These are phyloP conservation scores for Zeuzera pyrina DNA, from an alignment of 2,888 invertebrate genomes.

Conservation along the genomic window DNA sequence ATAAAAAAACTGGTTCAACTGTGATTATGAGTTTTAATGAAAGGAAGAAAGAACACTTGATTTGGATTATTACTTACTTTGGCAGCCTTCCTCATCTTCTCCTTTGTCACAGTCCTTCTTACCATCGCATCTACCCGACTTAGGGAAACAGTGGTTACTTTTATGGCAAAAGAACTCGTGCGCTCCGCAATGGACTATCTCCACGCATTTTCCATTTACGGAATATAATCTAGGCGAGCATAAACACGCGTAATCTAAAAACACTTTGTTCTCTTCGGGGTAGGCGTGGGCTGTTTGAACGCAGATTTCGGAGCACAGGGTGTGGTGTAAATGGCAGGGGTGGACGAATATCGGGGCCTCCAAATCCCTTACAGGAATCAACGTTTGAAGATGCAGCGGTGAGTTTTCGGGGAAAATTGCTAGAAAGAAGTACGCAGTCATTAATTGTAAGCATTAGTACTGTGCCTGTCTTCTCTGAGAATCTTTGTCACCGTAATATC, in stretches of 20 bases:
- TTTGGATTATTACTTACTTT: constrained; percentile 36
- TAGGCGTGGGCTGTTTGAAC: constrained; percentile 50
- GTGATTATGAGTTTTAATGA: no score
- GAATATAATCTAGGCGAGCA: constrained; percentile 80
- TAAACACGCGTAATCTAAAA: constrained; percentile 46
- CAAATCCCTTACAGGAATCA: constrained; percentile 20
- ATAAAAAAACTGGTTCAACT: no score
- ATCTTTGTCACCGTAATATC: no score
- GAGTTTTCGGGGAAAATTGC: constrained; percentile 65
- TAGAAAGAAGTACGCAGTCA: constrained; percentile 25
- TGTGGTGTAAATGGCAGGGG: constrained; percentile 73
- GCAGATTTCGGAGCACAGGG: constrained; percentile 84
- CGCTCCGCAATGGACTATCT: constrained; percentile 60
- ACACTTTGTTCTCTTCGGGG: constrained; percentile 9
- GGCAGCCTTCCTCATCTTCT: constrained; percentile 72
- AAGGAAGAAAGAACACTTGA: no score
- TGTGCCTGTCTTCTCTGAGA: no score
- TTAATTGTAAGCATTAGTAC: no score
- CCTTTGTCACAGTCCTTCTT: constrained; percentile 61
- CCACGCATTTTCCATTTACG: constrained; percentile 69
- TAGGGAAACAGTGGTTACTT: constrained; percentile 55
- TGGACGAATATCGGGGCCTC: constrained; percentile 43
- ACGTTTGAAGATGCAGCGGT: constrained; percentile 39
- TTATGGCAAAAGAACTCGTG: constrained; percentile 54
- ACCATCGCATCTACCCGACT: constrained; percentile 59